A percentile compares a stretch with the other conserved stretches of the same genome.
Conservation (phyloP, 2,888 invertebrate species). For the Tachina fera region DNA sequence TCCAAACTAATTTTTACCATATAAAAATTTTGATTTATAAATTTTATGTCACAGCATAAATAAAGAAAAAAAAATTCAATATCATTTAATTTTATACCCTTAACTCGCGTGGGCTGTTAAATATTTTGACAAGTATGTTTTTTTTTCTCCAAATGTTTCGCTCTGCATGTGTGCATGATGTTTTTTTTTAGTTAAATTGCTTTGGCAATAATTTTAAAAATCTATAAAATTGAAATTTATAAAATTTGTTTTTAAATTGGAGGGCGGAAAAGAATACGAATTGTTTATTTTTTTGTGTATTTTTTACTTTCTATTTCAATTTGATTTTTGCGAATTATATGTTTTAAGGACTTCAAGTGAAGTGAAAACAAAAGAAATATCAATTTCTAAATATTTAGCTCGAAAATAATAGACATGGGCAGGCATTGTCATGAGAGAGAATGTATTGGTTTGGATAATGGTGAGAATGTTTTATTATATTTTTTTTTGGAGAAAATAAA, state of each 20-base stretch:
- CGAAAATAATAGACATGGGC: not conserved
- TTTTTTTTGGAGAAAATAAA: too few relatives aligned
- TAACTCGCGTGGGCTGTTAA: constrained; percentile 45
- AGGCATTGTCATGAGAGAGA: not conserved
- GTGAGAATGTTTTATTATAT: too few relatives aligned
- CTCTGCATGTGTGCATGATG: not conserved
- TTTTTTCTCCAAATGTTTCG: not conserved
- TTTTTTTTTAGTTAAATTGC: constrained; percentile 24
- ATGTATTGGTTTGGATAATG: constrained; percentile 7
- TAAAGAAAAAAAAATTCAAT: constrained; percentile 44
- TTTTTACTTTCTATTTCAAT: too few relatives aligned
- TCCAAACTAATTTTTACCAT: constrained; percentile 64
- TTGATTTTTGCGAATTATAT: not conserved
- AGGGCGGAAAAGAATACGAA: not conserved
- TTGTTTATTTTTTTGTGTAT: too few relatives aligned
- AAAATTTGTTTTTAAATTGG: constrained; percentile 63
- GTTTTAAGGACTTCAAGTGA: not conserved
- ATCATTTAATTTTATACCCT: constrained; percentile 46
- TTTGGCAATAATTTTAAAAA: constrained; percentile 51
- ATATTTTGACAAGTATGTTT: constrained; percentile 67
- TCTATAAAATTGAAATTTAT: constrained; percentile 49
- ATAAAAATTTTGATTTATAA: constrained; percentile 69
- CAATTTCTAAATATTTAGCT: too few relatives aligned
- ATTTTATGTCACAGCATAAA: constrained; percentile 60
- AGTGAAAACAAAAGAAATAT: too few relatives aligned